A percentile compares a stretch with the other conserved stretches of the same genome.
Evolutionary conservation across 2,113 vertebrate species (phyloP).

Genomic region (Lamprologus sp.): DNA sequence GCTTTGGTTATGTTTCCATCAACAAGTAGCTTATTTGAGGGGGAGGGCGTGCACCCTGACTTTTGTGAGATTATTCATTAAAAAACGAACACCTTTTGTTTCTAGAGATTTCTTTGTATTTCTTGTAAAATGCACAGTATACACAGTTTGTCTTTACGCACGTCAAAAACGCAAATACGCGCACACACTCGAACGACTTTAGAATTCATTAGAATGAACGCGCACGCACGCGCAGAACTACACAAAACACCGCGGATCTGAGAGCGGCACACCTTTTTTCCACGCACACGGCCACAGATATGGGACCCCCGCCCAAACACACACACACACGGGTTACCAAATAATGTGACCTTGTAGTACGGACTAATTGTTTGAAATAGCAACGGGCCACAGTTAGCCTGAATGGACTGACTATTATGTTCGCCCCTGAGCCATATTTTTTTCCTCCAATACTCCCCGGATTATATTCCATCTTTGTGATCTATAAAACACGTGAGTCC

Average conservation of each 20-base stretch:
- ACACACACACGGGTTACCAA: not conserved
- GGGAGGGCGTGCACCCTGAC: not conserved
- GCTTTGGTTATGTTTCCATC: not conserved
- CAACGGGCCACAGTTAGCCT: not conserved
- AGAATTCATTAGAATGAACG: not conserved
- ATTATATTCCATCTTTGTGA: conserved; percentile 30
- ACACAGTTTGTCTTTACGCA: not conserved
- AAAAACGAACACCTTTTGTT: not conserved
- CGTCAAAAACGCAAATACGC: not conserved
- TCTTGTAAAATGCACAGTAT: not conserved
- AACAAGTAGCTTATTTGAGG: not conserved
- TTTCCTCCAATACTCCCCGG: not conserved
- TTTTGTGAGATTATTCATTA: not conserved
- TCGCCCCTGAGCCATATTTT: conserved; percentile 15
- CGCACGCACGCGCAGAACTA: not conserved
- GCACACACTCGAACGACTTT: accelerated
- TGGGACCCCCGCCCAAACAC: not conserved
- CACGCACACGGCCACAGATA: not conserved
- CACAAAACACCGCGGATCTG: not conserved
- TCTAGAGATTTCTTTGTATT: not conserved
- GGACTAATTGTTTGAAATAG: conserved; percentile 33
- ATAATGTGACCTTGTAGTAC: conserved; percentile 1
- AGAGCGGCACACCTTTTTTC: not conserved
- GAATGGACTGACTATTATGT: conserved; percentile 6
- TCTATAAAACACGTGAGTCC: conserved; percentile 37